Percentiles rank a stretch among this genome's conserved stretches.
Evolutionary conservation across 2,113 vertebrate genomes (phyloP).

Genomic region (Circaetus gallicus): DNA sequence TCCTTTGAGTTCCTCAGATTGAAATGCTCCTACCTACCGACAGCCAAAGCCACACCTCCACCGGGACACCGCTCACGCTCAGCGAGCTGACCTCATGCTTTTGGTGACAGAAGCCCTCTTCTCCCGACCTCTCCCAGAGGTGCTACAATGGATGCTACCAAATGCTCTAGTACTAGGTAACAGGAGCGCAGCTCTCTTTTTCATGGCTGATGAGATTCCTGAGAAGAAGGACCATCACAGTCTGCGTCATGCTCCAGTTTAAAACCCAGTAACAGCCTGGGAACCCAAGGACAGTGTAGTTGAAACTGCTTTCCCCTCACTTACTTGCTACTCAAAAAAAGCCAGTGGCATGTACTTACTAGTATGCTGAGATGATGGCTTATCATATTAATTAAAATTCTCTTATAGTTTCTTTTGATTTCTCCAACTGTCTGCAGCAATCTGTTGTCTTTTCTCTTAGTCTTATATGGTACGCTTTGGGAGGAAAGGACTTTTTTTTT

Average conservation of each 20-base stretch:
- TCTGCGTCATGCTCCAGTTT: fast-evolving
- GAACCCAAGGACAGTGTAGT: not conserved
- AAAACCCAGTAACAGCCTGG: not conserved
- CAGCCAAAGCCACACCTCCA: not conserved
- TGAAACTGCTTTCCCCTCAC: not conserved
- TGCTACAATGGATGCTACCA: not conserved
- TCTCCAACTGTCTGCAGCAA: slow-evolving; percentile 5
- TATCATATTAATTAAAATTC: not conserved
- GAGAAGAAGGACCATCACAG: not conserved
- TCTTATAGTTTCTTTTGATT: not conserved
- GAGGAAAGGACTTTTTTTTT: not conserved
- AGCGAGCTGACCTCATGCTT: not conserved
- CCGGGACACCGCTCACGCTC: fast-evolving
- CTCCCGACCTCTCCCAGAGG: not conserved
- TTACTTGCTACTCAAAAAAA: not conserved
- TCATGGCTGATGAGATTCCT: not conserved
- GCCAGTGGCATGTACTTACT: not conserved
- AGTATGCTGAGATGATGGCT: not conserved
- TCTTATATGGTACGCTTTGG: not conserved
- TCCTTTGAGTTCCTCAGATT: not conserved
- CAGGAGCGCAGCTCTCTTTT: not conserved
- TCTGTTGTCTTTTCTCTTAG: not conserved
- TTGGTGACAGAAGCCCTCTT: not conserved
- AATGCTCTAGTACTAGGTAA: not conserved
- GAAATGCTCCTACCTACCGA: not conserved